Conservation (phyloP, 1,140 invertebrate genomes). For the Trinorchestia longiramus region DNA sequence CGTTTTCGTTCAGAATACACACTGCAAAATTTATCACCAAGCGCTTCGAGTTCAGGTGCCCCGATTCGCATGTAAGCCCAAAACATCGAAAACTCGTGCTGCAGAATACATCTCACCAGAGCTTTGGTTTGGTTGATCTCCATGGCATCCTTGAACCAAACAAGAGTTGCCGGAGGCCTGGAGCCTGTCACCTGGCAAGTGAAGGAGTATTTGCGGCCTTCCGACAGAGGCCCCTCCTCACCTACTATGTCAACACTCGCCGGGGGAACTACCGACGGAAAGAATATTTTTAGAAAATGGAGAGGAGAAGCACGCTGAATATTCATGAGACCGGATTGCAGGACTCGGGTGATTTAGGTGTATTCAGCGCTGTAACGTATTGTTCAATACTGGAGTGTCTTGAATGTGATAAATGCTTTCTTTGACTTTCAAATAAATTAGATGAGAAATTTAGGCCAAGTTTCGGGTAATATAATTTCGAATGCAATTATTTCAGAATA, state of each 20-base stretch:
- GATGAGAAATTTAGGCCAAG: background rate
- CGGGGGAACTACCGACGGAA: background rate
- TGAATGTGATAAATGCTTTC: background rate
- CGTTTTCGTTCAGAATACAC: background rate
- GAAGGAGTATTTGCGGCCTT: conserved; percentile 9
- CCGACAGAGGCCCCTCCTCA: conserved; percentile 7
- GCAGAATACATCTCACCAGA: background rate
- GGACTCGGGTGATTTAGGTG: background rate
- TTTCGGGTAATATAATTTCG: background rate
- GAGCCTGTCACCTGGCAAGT: conserved; percentile 46
- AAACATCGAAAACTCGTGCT: background rate
- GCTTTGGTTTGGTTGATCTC: conserved; percentile 43
- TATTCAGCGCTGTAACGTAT: background rate
- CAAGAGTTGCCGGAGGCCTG: background rate
- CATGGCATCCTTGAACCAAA: background rate
- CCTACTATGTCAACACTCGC: conserved; percentile 33
- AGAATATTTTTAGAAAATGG: background rate
- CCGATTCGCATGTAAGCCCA: background rate
- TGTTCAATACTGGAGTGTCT: background rate
- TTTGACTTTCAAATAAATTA: background rate
- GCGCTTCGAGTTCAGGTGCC: background rate
- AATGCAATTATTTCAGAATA: too few species aligned
- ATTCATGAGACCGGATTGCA: background rate
- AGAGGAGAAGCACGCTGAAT: background rate
- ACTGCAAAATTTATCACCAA: background rate